Evolutionary conservation across 2,888 invertebrate genomes (phyloP), one percentile per base, ranked within the genome.

Genomic region (Macrosoma leucophasiata): DNA sequence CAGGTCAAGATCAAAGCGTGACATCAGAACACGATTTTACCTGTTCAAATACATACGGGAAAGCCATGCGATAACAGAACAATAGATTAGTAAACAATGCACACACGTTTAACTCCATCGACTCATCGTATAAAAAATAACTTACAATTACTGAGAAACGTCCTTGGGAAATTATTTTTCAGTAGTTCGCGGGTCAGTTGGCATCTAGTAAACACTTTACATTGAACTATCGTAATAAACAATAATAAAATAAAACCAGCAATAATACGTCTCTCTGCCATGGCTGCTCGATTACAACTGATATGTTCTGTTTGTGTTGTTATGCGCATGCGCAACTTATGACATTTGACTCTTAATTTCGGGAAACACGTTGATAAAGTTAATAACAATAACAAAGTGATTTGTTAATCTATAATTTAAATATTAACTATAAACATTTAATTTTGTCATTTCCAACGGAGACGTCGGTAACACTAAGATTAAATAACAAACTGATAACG

Each of bases 61-160:
- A n/a, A n/a, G n/a, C n/a, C n/a, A n/a, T n/a, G n/a, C n/a, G n/a
- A n/a, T n/a, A n/a, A n/a, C n/a, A n/a, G n/a, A n/a, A n/a, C n/a
- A n/a, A n/a, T n/a, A n/a, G n/a, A n/a, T n/a, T n/a, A n/a, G n/a
- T n/a, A n/a, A n/a, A n/a, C n/a, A n/a, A n/a, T n/a, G n/a, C n/a
- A n/a, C n/a, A n/a, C n/a, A n/a, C n/a, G n/a, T n/a, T n/a, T n/a
- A n/a, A n/a, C n/a, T n/a, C n/a, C n/a, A n/a, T n/a, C n/a, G n/a
- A n/a, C n/a, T n/a, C n/a, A n/a, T n/a, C n/a, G 14, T 14, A 31
- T 13, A 42, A 29, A 36, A 32, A 36, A 39, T 33, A 50, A 88
- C 90, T 89, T 69, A 91, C 91, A 92, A 64, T 91, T 89, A 58
- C 90, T 91, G 33, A 92, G 73, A 55, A 88, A 88, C 19, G 87